Evolutionary conservation across 1,140 invertebrate species (phyloP).

Genomic region (Meteorus sp.): DNA sequence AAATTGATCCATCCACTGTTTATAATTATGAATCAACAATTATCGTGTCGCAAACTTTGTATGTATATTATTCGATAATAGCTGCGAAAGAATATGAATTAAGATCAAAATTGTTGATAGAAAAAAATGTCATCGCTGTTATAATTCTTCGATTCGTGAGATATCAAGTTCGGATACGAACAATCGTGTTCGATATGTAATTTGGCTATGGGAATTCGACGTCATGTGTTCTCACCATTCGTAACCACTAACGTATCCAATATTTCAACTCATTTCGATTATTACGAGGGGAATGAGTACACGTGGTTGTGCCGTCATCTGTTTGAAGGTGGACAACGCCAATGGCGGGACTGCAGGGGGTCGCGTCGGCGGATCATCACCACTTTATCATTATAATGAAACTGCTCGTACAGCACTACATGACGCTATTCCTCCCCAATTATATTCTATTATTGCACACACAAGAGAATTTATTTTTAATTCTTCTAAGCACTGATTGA

Average conservation of each 20-base stretch:
- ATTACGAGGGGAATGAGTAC: conserved; percentile 1
- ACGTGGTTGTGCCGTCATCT: conserved; percentile 40
- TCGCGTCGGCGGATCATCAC: conserved; percentile 2
- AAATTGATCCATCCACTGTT: too few relatives aligned
- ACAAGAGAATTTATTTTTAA: too few relatives aligned
- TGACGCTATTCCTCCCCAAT: background rate
- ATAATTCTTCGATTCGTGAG: too few relatives aligned
- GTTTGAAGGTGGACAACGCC: conserved; percentile 18
- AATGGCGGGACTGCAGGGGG: conserved; percentile 12
- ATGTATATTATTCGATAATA: too few relatives aligned
- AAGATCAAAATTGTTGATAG: too few relatives aligned
- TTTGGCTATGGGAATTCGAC: conserved; percentile 49
- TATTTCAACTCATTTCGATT: conserved; percentile 28
- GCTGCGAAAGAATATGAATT: too few relatives aligned
- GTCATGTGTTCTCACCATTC: conserved; percentile 42
- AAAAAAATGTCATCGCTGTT: too few relatives aligned
- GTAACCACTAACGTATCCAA: conserved; percentile 19
- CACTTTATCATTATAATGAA: background rate
- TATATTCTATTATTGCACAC: background rate
- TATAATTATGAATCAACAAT: too few relatives aligned
- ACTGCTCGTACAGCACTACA: background rate
- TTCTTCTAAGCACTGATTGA: conserved; percentile 42
- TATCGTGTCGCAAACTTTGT: too few relatives aligned
- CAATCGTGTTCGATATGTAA: too few relatives aligned
- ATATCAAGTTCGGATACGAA: background rate